Base-by-base conservation (phyloP, 2,797 vertebrate species). In the Oceanodroma leucorhoa region DNA sequence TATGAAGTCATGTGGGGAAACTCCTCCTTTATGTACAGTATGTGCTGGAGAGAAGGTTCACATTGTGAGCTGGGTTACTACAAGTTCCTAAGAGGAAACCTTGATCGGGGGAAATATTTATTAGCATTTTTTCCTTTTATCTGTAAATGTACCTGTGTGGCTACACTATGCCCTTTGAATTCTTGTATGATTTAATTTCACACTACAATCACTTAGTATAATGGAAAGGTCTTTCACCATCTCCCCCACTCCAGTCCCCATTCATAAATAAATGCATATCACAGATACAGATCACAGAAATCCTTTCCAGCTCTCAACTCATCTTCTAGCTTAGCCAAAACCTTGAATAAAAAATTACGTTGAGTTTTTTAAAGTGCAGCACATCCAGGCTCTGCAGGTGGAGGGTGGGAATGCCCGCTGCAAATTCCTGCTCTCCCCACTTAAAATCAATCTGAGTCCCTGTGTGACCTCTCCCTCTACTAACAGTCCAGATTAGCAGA, bases 1-100 rank as follows among this genome's bases (percentile, higher is more conserved):
- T 82, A 93, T 94, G 84, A 96, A 93, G 84, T 94, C 93, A 85
- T 45, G 58, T 83, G 78, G 83, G 87, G 94, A 87, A 94, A 83
- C 76, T 86, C 83, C 73, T 93, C 62, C 78, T 93, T 92, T 66
- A 77, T 38, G 75, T 87, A 88, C 66, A 46, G 8, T 1, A 11
- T 73, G 27, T 77, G 80, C 86, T 82, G 77, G 34, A 80, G 87
- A 94, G 70, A 79, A 88, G 70, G 50, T 91, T 95, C 69, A 48
- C 0, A 0, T 76, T 61, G 83, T 29, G 43, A 92, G 65, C 58
- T 65, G 65, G 72, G 82, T 92, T 91, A 69, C 61, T 91, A 50
- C 82, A 86, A 80, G 82, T 75, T 95, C 88, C 87, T 90, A 67
- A 71, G 71, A 92, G 86, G 53, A 96, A 94, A 90, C 24, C 9